These are phyloP conservation scores for Nothobranchius kuhntae DNA, from an alignment of 2,113 vertebrate species.

Conservation along the genomic window DNA sequence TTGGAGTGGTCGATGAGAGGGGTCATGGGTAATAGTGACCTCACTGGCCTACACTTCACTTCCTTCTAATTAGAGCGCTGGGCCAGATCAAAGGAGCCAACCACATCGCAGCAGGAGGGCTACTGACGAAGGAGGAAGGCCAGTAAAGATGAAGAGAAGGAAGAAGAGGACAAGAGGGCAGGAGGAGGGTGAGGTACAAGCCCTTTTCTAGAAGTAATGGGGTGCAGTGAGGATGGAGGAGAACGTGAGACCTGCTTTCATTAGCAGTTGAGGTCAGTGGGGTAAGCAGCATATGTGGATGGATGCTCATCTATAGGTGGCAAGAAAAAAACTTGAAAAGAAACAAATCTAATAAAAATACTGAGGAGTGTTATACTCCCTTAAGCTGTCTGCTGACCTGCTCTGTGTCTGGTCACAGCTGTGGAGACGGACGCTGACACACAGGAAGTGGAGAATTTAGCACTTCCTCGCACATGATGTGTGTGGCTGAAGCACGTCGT, in stretches of 20 bases:
- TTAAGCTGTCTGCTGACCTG: conserved; percentile 34
- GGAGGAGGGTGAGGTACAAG: conserved; percentile 40
- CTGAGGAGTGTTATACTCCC: conserved; percentile 39
- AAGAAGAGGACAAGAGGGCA: conserved; percentile 37
- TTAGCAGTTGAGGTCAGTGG: conserved; percentile 64
- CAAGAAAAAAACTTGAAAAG: conserved; percentile 37
- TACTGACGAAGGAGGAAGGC: conserved; percentile 82
- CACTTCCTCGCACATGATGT: conserved; percentile 55
- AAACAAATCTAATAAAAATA: conserved; percentile 22
- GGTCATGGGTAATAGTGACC: conserved; percentile 87
- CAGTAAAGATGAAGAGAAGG: conserved; percentile 65
- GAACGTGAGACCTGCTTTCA: conserved; percentile 50
- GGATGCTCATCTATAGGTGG: conserved; percentile 57
- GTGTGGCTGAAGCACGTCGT: conserved; percentile 24
- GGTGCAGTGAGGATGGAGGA: conserved; percentile 43
- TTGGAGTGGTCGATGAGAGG: conserved; percentile 90
- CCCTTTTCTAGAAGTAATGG: conserved; percentile 68
- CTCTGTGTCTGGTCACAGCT: conserved; percentile 62
- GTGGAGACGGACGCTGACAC: conserved; percentile 45
- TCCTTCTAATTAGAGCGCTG: conserved; percentile 97
- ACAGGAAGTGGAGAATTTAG: conserved; percentile 68
- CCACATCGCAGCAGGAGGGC: conserved; percentile 88
- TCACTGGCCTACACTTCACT: conserved; percentile 95
- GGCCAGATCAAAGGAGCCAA: conserved; percentile 89
- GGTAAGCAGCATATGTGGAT: conserved; percentile 53